Evolutionary conservation across 1,140 invertebrate species (phyloP).

Genomic region (Drosophila leontia): DNA sequence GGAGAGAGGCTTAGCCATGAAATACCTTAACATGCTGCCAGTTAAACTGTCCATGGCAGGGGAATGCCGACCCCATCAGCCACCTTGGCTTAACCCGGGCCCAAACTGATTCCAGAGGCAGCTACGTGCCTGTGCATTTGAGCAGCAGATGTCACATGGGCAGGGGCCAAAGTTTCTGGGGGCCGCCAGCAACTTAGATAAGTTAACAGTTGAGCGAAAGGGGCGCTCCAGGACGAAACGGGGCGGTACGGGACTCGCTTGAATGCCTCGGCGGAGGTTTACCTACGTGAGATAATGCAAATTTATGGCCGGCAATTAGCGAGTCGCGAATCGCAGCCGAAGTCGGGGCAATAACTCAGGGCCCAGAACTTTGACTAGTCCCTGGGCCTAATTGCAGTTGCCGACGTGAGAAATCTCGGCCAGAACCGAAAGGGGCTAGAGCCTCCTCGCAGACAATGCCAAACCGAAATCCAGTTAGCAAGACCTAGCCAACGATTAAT

Average conservation of each 20-base stretch:
- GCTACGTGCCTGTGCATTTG: slow-evolving; percentile 78
- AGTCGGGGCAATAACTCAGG: slow-evolving; percentile 69
- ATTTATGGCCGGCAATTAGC: slow-evolving; percentile 82
- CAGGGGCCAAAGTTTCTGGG: slow-evolving; percentile 61
- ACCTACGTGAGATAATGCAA: slow-evolving; percentile 79
- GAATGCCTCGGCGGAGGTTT: slow-evolving; percentile 35
- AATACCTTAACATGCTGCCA: slow-evolving; percentile 67
- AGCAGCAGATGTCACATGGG: slow-evolving; percentile 71
- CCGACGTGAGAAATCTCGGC: slow-evolving; percentile 62
- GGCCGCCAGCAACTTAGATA: slow-evolving; percentile 66
- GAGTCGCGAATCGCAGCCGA: slow-evolving; percentile 69
- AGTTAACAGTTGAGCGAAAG: slow-evolving; percentile 61
- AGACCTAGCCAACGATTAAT: slow-evolving; percentile 60
- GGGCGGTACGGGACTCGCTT: slow-evolving; percentile 20
- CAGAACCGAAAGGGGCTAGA: slow-evolving; percentile 9
- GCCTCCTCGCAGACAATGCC: slow-evolving; percentile 28
- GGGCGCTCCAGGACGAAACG: background rate
- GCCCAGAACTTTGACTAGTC: slow-evolving; percentile 62
- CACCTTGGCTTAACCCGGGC: background rate
- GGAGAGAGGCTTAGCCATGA: slow-evolving; percentile 49
- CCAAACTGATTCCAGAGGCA: slow-evolving; percentile 37
- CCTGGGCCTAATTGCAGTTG: slow-evolving; percentile 72
- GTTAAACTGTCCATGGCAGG: slow-evolving; percentile 60
- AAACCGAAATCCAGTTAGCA: slow-evolving; percentile 72
- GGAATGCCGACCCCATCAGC: background rate